Evolutionary conservation across 2,888 invertebrate genomes (phyloP), one percentile per base, ranked within the genome.

Genomic region (Melinaea menophilus): DNA sequence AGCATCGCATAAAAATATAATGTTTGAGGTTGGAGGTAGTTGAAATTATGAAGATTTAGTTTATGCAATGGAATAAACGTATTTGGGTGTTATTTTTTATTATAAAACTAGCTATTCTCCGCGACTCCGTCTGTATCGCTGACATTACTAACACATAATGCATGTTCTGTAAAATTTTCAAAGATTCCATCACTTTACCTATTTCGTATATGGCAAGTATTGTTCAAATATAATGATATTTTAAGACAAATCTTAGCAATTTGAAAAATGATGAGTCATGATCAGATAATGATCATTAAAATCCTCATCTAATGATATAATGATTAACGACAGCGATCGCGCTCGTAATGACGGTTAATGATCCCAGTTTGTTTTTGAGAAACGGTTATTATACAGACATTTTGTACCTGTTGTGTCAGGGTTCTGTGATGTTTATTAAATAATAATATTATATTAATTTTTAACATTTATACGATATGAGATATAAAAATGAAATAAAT

Each of bases 301-400:
- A 68, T 67, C 66, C 65, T 69, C 66, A 65, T 67, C 60, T 72
- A 73, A 74, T 74, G 72, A 74, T 72, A 72, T 70, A 71, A 74
- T 75, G 75, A 75, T 75, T 72, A 73, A 75, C 74, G 75, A 75
- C 72, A 74, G 71, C 71, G 79, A 82, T 82, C 80, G 75, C 72
- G 76, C 76, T 64, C 73, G 85, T 90, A 90, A 90, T 90, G 86
- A 87, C 77, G 73, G 78, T 84, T 89, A 89, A 90, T 89, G 86
- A 87, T 86, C 76, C 73, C 68, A 72, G 79, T 80, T 82, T 84
- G 86, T 82, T 86, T 86, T 85, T 81, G 68, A 66, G 60, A 75
- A 75, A 74, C 73, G 69, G 70, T 73, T 72, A 71, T 75, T 74
- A 75, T 73, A 56, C 41, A 41, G 67, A 68, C 69, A 68, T 61